phyloP scores from a whole-genome alignment of 2,113 vertebrate species.

The Sterna hirundo region DNA sequence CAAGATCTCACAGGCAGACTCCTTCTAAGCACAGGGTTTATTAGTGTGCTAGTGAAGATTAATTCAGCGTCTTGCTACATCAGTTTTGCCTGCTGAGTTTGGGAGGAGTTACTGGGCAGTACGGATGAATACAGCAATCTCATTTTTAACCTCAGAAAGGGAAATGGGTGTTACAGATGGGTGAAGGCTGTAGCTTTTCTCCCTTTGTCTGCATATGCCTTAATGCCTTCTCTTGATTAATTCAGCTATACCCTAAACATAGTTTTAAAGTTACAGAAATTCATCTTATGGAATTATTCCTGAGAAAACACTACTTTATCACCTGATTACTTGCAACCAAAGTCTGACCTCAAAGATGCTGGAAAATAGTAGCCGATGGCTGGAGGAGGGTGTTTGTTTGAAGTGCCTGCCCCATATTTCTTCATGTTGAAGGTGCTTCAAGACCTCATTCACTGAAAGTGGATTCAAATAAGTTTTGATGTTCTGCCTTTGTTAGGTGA shows the following conservation, averaged over 20 bases:
- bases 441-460: neutral
- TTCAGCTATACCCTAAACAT: neutral
- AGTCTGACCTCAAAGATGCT: neutral
- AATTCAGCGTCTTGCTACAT: neutral
- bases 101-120: neutral
- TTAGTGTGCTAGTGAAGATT: neutral
- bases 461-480: neutral
- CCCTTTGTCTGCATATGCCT: neutral
- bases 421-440: neutral
- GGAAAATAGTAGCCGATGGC: neutral
- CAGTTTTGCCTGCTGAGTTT: neutral
- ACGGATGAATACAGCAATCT: neutral
- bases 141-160: neutral
- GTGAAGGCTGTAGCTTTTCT: neutral
- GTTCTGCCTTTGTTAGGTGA: neutral
- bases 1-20: neutral
- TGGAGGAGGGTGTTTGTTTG: neutral
- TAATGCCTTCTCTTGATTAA: neutral
- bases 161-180: rapidly evolving
- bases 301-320: neutral
- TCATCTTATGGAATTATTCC: neutral
- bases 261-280: neutral
- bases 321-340: neutral
- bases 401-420: neutral
- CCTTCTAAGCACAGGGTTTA: neutral